Percentiles rank a stretch among this genome's conserved stretches.
phyloP scores from a whole-genome alignment of 2,888 invertebrate genomes.

The Cantharis rustica region DNA sequence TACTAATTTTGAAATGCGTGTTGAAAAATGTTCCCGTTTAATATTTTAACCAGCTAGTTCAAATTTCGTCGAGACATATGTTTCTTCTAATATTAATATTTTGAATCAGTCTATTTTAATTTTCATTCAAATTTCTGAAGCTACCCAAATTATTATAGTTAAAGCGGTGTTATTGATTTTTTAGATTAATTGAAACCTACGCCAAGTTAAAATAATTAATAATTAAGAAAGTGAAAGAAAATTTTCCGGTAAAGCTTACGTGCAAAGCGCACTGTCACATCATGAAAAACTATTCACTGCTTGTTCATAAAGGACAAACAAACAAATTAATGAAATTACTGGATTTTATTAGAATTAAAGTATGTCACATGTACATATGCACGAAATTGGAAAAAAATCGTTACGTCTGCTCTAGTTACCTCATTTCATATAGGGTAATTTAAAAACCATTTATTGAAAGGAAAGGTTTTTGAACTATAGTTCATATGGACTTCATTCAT shows the following conservation, averaged over 20 bases:
- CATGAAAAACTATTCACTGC: not conserved
- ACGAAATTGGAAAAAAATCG: not conserved
- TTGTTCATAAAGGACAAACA: not conserved
- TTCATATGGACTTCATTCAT: not conserved
- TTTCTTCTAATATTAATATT: not conserved
- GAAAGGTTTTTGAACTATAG: not conserved
- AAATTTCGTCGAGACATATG: not conserved
- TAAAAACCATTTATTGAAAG: not conserved
- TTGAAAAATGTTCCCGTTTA: not conserved
- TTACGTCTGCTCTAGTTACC: slow-evolving; percentile 5
- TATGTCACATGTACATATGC: not conserved
- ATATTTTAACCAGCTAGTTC: not conserved
- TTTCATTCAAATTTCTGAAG: not conserved
- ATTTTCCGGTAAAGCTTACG: not conserved
- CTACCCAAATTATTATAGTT: not conserved
- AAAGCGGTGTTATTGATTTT: not conserved
- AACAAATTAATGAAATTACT: not conserved
- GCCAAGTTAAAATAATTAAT: not conserved
- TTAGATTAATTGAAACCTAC: not conserved
- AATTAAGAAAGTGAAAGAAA: not conserved
- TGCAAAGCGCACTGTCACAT: not conserved
- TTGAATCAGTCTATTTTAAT: not conserved
- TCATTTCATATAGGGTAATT: slow-evolving; percentile 13
- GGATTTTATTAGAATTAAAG: not conserved
- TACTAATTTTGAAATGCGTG: slow-evolving; percentile 1